These are phyloP conservation scores for Myotis lucifugus DNA, from an alignment of 2,113 vertebrate species.

Conservation along the genomic window DNA sequence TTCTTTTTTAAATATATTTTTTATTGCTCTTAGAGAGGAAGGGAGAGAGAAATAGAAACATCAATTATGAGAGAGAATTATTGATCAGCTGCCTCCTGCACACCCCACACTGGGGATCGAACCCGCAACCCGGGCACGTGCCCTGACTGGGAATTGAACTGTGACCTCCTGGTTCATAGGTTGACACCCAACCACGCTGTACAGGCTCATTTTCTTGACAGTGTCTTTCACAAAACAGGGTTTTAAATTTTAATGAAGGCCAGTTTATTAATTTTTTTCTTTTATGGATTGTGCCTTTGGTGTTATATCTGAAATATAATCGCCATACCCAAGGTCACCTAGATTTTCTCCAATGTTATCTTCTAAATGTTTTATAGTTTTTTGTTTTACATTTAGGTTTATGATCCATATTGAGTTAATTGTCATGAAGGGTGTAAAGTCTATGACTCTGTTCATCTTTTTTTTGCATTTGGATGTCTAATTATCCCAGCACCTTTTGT, in stretches of 20 bases:
- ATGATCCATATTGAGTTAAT: background rate
- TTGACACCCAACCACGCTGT: too few relatives aligned
- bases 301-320: background rate
- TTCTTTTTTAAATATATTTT: background rate
- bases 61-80: too few relatives aligned
- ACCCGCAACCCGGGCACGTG: rapidly evolving
- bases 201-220: background rate
- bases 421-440: background rate
- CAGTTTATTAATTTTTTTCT: background rate
- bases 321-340: background rate
- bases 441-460: background rate
- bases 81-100: too few relatives aligned
- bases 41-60: too few relatives aligned
- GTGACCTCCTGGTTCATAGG: too few relatives aligned
- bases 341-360: background rate
- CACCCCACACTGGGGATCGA: too few relatives aligned
- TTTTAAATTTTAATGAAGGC: background rate
- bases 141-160: too few relatives aligned
- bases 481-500: background rate
- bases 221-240: background rate
- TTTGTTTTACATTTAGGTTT: background rate
- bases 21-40: too few relatives aligned
- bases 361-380: background rate
- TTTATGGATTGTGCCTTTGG: background rate
- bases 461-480: background rate